These are phyloP conservation scores for Lamellibrachia satsuma DNA, from an alignment of 2,888 invertebrate species.

Conservation along the genomic window DNA sequence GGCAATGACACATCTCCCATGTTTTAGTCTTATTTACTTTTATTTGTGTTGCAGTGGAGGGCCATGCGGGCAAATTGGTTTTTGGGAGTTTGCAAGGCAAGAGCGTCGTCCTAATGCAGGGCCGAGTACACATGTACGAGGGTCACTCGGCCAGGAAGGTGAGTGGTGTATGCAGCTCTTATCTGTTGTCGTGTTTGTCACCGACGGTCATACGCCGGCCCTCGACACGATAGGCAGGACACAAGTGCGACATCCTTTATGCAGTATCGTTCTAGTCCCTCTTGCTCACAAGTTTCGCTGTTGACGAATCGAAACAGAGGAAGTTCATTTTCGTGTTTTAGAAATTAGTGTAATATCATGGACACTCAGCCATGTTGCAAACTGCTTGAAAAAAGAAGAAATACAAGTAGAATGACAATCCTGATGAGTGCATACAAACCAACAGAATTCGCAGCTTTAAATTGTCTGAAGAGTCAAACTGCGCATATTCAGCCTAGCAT, in stretches of 20 bases:
- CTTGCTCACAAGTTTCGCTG: neutral
- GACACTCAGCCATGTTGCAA: too few species aligned
- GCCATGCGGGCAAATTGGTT: slow-evolving; percentile 90
- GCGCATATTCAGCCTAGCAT: neutral
- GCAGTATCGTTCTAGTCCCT: neutral
- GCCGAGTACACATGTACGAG: slow-evolving; percentile 96
- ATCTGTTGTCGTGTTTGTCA: neutral
- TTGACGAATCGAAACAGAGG: neutral
- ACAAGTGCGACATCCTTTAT: neutral
- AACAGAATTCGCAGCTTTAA: neutral
- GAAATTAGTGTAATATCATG: too few species aligned
- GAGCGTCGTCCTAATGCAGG: slow-evolving; percentile 94
- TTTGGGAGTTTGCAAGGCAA: slow-evolving; percentile 85
- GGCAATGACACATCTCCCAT: neutral
- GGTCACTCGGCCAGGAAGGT: slow-evolving; percentile 78
- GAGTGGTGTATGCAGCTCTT: neutral
- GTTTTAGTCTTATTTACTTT: neutral
- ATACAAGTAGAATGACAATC: too few species aligned
- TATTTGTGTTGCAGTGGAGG: slow-evolving; percentile 75
- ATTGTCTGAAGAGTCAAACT: neutral
- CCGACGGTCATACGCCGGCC: neutral
- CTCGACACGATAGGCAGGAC: neutral
- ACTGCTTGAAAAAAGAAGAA: too few species aligned
- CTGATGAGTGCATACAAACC: neutral
- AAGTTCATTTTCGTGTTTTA: too few species aligned